phyloP scores from a whole-genome alignment of 2,113 vertebrate species.

The Saccopteryx bilineata region DNA sequence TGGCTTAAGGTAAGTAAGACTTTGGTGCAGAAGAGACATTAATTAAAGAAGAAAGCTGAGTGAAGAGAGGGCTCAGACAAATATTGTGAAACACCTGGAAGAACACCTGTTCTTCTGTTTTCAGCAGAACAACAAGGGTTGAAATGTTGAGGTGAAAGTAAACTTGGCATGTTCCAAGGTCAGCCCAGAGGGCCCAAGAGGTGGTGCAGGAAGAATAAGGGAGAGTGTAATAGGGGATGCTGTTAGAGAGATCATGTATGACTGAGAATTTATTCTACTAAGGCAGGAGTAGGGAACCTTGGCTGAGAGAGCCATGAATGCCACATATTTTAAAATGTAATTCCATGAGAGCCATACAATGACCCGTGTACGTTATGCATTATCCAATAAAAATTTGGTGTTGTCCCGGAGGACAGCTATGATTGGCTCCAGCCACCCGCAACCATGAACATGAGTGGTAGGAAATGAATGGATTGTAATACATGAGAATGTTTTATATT shows the following conservation, averaged over 20 bases:
- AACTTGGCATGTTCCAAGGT: slow-evolving; percentile 5
- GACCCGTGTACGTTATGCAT: too few relatives aligned
- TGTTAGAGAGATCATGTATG: not conserved
- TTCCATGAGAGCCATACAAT: too few relatives aligned
- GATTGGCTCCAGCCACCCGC: too few relatives aligned
- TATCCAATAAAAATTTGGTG: too few relatives aligned
- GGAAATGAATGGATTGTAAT: too few relatives aligned
- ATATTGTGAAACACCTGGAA: not conserved
- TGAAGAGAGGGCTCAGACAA: not conserved
- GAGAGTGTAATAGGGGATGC: not conserved
- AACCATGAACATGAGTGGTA: too few relatives aligned
- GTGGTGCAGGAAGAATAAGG: not conserved
- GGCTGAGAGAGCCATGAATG: too few relatives aligned
- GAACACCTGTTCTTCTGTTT: not conserved
- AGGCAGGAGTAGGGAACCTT: too few relatives aligned
- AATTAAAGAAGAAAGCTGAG: not conserved
- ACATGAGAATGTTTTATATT: too few relatives aligned
- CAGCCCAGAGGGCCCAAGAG: not conserved
- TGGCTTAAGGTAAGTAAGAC: not conserved
- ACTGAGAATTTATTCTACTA: not conserved
- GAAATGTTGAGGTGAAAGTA: not conserved
- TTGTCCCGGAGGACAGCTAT: too few relatives aligned
- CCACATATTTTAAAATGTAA: too few relatives aligned
- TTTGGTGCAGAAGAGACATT: not conserved
- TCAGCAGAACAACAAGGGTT: not conserved